Base-by-base conservation (phyloP, 2,888 invertebrate genomes). In the Drosophila stalkeri region DNA sequence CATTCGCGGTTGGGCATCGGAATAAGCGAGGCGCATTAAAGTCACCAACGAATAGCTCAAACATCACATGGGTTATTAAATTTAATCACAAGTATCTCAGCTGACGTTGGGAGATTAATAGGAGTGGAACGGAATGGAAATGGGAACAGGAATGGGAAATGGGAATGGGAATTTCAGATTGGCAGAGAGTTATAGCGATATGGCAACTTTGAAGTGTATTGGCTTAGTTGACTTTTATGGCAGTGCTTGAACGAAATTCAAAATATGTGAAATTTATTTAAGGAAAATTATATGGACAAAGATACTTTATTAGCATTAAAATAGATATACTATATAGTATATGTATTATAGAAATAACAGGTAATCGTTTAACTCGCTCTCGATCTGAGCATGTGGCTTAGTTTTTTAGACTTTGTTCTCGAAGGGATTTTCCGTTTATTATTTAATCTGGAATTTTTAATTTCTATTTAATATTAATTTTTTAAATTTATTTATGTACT, bases 51-150 rank as follows among this genome's bases (percentile, higher is more conserved):
- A 82, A 82, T 82, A 85, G 88, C 76, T 79, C 73, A 64, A 75
- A 68, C 76, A 79, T 70, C 80, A 72, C 65, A 79, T 70, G 80
- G 80, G 57, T 57, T 79, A 76, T 88, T 72, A 72, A 88, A 76
- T 74, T 73, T 76, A 85, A 88, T 79, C 73, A 64, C 70, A 73
- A 75, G 66, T 64, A 55, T 59, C 59, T 52, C 64, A 16, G 47
- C 23, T 51, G 59, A 43, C 80, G 55, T 23, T 41, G 63, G 60
- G 31, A 56, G 31, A 56, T 35, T 51, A 47, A 60, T 41, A 43
- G 23, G 18, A 47, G 46, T 14, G 46, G 27, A 6, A 54, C 18
- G 47, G 11, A 59, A 47, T 47, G 46, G n/a, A 12, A 33, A 51
- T 51, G 16, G 8, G 8, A n/a, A 49, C 31, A 31, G 6, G 7